Base-by-base conservation (phyloP, 1,140 invertebrate species). In the Amyelois transitella region DNA sequence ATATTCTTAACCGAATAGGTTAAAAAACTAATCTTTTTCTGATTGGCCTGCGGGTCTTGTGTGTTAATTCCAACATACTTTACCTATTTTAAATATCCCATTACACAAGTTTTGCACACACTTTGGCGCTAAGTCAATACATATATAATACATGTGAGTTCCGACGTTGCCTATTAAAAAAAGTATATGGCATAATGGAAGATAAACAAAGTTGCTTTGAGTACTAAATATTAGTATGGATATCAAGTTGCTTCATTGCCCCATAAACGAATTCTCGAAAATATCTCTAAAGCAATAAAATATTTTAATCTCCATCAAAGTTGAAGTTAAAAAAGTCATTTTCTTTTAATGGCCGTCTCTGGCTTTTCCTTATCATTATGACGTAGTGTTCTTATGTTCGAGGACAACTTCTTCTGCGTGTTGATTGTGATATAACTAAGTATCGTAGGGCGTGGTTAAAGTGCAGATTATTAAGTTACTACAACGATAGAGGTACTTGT, bases 281-380 rank as follows among this genome's bases (percentile, higher is more conserved):
- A 56, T 52, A 64, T 64, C 50, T 62, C 43, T 21, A 47, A 58
- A 52, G 51, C 47, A 53, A 53, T 60, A 64, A 64, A 64, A 55
- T 64, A 60, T 51, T 60, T 60, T 58, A 55, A 59, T 53, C 55
- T 53, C 17, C 8, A 44, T 55, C 52, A 55, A 24, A 52, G 38
- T 32, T 44, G 12, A 60, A 45, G 53, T 56, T 58, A 24, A 58
- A 63, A 54, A 60, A 60, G 48, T 55, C 28, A 48, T 60, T 49
- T 58, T 18, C 38, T 53, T 58, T 53, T 58, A 64, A 64, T 60
- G 48, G 49, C 18, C 45, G 44, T 28, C 49, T 53, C 32, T 62
- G 44, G 43, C 20, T 66, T 68, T 71, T 66, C 60, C 64, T 64
- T 59, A 59, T 66, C 50, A 69, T 69, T 69, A 54, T 74, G 65